These are phyloP conservation scores for Caerostris darwini DNA, from an alignment of 1,140 invertebrate genomes.

Conservation along the genomic window DNA sequence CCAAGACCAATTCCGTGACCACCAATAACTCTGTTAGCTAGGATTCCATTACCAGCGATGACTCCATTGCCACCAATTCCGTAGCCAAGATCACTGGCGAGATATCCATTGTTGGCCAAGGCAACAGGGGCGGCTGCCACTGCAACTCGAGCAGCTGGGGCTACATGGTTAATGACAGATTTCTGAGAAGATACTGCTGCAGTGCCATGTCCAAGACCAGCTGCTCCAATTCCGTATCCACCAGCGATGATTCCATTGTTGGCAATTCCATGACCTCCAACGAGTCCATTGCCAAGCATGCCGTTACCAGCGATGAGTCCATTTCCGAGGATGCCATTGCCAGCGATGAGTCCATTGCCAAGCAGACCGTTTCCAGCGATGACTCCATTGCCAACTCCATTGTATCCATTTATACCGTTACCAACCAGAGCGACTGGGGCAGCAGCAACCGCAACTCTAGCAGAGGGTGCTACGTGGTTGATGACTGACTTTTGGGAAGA, in stretches of 20 bases:
- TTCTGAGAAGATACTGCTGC: background rate
- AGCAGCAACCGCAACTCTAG: background rate
- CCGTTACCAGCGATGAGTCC: background rate
- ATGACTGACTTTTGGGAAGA: background rate
- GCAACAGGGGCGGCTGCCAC: background rate
- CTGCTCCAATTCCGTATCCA: background rate
- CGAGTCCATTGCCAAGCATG: background rate
- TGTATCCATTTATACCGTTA: too few species aligned
- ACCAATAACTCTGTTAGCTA: background rate
- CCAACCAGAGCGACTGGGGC: background rate
- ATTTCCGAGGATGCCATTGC: background rate
- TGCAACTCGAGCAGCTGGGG: background rate
- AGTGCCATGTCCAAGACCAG: background rate
- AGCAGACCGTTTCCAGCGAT: background rate
- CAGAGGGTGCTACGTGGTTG: background rate
- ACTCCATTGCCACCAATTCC: background rate
- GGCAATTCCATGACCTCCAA: background rate
- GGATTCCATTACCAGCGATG: background rate
- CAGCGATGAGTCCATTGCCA: background rate
- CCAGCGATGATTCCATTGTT: background rate
- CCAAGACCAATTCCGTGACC: background rate
- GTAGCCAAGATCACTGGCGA: background rate
- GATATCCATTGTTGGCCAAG: background rate
- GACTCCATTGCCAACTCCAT: too few species aligned
- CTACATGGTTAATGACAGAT: conserved; percentile 32